These are phyloP conservation scores for Sinocyclocheilus maitianheensis DNA, from an alignment of 2,113 vertebrate genomes.

Conservation along the genomic window DNA sequence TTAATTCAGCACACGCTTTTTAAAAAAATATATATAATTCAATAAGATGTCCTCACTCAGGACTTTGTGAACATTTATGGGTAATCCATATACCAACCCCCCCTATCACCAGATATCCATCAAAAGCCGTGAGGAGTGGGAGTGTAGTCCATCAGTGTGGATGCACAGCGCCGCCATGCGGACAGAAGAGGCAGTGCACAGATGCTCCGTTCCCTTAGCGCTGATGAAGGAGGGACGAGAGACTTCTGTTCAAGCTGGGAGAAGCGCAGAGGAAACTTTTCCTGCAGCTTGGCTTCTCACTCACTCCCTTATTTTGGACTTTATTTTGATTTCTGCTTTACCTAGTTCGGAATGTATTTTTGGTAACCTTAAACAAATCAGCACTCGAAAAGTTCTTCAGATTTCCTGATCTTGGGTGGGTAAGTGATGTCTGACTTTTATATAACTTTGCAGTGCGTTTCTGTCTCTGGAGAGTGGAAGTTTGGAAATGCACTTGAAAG, in stretches of 20 bases:
- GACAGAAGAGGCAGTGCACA: neutral
- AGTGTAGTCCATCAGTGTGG: conserved; percentile 5
- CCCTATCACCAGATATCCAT: neutral
- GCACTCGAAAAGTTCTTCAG: conserved; percentile 17
- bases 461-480: neutral
- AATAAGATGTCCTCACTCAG: neutral
- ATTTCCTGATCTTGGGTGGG: conserved; percentile 20
- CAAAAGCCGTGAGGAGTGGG: neutral
- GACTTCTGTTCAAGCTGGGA: conserved; percentile 28
- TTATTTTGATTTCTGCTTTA: conserved; percentile 13
- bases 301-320: conserved; percentile 19
- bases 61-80: neutral
- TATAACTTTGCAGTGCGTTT: conserved; percentile 17
- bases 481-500: neutral
- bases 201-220: neutral
- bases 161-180: conserved; percentile 53
- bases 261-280: conserved; percentile 42
- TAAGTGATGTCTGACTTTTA: conserved; percentile 19
- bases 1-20: neutral
- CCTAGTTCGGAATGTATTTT: conserved; percentile 28
- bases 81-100: neutral
- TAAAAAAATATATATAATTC: neutral
- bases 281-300: conserved; percentile 14
- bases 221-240: conserved; percentile 28
- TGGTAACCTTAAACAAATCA: neutral